Evolutionary conservation across 2,797 vertebrate species (phyloP), one percentile per base, ranked within the genome.

Genomic region (Scomberomorus guttatus): DNA sequence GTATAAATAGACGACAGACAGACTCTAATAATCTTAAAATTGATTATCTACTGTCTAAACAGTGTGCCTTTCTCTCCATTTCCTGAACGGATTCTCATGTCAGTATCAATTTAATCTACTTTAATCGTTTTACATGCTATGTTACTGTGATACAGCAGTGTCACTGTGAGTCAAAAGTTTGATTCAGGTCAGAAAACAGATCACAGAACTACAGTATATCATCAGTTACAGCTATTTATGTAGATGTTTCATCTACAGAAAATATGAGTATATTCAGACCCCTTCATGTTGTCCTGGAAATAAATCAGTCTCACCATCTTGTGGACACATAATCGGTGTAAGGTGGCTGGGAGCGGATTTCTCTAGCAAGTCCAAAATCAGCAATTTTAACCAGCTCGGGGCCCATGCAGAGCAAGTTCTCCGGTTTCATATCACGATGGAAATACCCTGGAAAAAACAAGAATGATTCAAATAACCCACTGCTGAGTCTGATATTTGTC

Each of bases 321-420:
- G 98, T 99, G 39, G 98, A 97, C 15, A 99, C 97, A 54, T 99
- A 99, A 87, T 99, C 97, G 4, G 98, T 99, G 60, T 98, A 98
- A 0, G 98, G 98, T 20, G 97, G 97, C 50, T 96, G 96, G 32
- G 97, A 98, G 85, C 97, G 95, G 67, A 98, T 95, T 88, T 99
- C 97, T 90, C 97, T 95, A 32, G 97, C 97, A 76, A 98, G 89
- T 62, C 97, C 97, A 94, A 99, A 98, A 89, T 99, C 97, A 57
- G 97, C 97, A 48, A 98, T 98, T 95, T 98, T 99, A 57, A 99
- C 96, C 89, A 98, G 95, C 82, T 98, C 97, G 71, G 97, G 97
- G 32, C 97, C 97, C 94, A 96, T 97, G 81, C 97, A 98, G 14
- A 99, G 95, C 91, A 99, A 90, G 77, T 99, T 99, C 91, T 98